phyloP scores from a whole-genome alignment of 64 coral and sea anemone genomes.

The Montipora efflorescens region DNA sequence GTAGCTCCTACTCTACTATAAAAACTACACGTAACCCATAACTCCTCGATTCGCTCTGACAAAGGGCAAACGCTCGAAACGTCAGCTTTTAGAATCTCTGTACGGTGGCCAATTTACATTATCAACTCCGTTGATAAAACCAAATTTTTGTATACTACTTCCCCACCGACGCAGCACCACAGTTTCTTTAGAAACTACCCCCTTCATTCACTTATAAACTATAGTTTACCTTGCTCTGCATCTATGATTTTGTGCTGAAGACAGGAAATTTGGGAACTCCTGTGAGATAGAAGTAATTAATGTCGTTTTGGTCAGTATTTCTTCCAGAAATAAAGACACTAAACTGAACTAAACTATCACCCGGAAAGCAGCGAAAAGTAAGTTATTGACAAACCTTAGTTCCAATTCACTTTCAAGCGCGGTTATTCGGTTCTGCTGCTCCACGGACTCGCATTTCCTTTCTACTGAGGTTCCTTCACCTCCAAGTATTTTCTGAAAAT shows the following conservation, averaged over 20 bases:
- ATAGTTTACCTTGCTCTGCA: conserved; percentile 77
- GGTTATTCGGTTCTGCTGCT: conserved; percentile 45
- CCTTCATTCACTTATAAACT: background rate
- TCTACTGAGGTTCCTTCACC: conserved; percentile 15
- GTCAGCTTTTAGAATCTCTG: too few relatives aligned
- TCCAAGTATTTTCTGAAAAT: conserved; percentile 63
- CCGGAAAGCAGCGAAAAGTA: background rate
- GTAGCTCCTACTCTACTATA: too few relatives aligned
- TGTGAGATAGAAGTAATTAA: background rate
- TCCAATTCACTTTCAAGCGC: conserved; percentile 65
- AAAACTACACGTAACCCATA: too few relatives aligned
- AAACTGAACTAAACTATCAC: background rate
- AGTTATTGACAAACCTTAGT: conserved; percentile 38
- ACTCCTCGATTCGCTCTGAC: too few relatives aligned
- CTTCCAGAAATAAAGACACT: background rate
- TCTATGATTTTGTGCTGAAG: conserved; percentile 89
- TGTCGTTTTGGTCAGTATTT: background rate
- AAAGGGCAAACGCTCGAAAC: too few relatives aligned
- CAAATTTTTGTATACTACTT: too few relatives aligned
- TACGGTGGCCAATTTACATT: too few relatives aligned
- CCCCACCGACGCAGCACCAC: too few relatives aligned
- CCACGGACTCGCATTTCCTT: conserved; percentile 22
- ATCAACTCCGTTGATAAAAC: too few relatives aligned
- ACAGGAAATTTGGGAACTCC: conserved; percentile 83
- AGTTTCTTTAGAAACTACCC: too few relatives aligned